A percentile compares a stretch with the other conserved stretches of the same genome.
phyloP scores from a whole-genome alignment of 2,888 invertebrate genomes.

The Folsomia manolachei region DNA sequence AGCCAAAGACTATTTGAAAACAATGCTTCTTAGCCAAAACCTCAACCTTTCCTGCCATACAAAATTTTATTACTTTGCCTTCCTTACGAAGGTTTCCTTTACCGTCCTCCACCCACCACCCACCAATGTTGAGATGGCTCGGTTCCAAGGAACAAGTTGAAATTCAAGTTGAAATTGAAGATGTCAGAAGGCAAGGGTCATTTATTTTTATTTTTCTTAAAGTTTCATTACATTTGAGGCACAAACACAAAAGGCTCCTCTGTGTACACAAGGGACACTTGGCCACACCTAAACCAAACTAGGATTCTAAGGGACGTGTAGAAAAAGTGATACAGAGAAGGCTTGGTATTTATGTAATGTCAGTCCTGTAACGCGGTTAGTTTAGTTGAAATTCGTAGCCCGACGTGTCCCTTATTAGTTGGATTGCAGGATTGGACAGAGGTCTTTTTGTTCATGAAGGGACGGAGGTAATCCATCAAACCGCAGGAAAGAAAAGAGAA shows the following conservation, averaged over 20 bases:
- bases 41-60: no score
- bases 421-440: background rate
- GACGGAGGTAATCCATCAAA: slow-evolving; percentile 49
- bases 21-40: slow-evolving; percentile 21
- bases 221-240: slow-evolving; percentile 25
- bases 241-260: slow-evolving; percentile 19
- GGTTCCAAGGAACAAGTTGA: slow-evolving; percentile 46
- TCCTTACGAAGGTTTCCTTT: no score
- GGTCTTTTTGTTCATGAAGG: no score
- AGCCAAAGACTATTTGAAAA: slow-evolving; percentile 20
- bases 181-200: slow-evolving; percentile 25
- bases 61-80: background rate
- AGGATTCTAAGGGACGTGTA: slow-evolving; percentile 11
- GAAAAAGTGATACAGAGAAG: no score
- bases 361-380: background rate
- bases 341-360: background rate
- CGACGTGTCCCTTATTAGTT: slow-evolving; percentile 13
- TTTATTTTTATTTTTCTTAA: slow-evolving; percentile 3
- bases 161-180: no score
- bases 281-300: slow-evolving; percentile 30
- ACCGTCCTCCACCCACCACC: slow-evolving; percentile 7
- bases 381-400: background rate
- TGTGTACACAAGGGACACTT: slow-evolving; percentile 26
- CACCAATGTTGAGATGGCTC: slow-evolving; percentile 15
- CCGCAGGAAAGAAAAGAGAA: slow-evolving; percentile 44